A percentile compares a stretch with the other conserved stretches of the same genome.
phyloP scores from a whole-genome alignment of 2,113 vertebrate genomes.

The Bagarius yarrelli region DNA sequence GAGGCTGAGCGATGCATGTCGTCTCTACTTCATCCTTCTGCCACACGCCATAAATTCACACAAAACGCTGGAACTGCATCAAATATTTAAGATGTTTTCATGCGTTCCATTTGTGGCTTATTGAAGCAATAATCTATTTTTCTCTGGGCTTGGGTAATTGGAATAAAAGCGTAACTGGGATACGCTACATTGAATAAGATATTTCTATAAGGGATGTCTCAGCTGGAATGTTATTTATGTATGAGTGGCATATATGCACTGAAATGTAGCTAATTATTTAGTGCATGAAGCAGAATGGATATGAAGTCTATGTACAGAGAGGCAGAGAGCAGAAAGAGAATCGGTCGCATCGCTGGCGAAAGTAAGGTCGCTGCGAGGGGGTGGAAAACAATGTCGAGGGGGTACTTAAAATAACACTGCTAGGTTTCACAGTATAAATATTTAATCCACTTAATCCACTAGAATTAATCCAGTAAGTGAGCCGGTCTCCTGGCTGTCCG shows the following conservation, averaged over 20 bases:
- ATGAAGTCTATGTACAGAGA: slow-evolving; percentile 7
- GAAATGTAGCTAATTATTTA: not conserved
- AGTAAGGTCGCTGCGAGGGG: not conserved
- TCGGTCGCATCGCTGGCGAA: slow-evolving; percentile 3
- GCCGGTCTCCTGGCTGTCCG: slow-evolving; percentile 76
- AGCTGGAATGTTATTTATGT: slow-evolving; percentile 18
- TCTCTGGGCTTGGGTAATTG: slow-evolving; percentile 5
- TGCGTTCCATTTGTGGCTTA: slow-evolving; percentile 30
- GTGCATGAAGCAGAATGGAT: not conserved
- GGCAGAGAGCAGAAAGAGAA: slow-evolving; percentile 9
- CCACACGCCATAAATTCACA: not conserved
- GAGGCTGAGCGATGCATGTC: slow-evolving; percentile 20
- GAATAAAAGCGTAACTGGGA: slow-evolving; percentile 20
- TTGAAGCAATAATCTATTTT: slow-evolving; percentile 32
- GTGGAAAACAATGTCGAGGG: not conserved
- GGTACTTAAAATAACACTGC: slow-evolving; percentile 6
- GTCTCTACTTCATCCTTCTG: slow-evolving; percentile 3
- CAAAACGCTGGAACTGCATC: slow-evolving; percentile 25
- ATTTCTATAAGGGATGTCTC: not conserved
- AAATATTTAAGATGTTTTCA: slow-evolving; percentile 36
- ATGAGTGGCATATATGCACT: not conserved
- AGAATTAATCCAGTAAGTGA: slow-evolving; percentile 23
- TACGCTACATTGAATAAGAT: slow-evolving; percentile 5
- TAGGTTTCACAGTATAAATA: slow-evolving; percentile 22
- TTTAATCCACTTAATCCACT: slow-evolving; percentile 7